A percentile compares a stretch with the other conserved stretches of the same genome.
Evolutionary conservation across 2,888 invertebrate genomes (phyloP).

Genomic region (Mongoloraphidia duomilia): DNA sequence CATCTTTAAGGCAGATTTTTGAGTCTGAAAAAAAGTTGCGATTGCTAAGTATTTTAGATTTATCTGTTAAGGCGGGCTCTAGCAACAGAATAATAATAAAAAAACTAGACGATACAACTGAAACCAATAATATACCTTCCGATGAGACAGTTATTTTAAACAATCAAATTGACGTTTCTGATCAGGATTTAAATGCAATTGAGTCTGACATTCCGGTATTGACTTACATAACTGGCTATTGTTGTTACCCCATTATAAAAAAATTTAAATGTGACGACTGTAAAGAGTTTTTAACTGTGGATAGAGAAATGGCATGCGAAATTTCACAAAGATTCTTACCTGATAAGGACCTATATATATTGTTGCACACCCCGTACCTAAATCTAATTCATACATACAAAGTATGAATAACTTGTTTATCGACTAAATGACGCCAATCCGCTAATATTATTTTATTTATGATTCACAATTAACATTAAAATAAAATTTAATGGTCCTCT

Average conservation of each 20-base stretch:
- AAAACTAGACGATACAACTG: background rate
- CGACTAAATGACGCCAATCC: too few species aligned
- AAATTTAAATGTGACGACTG: background rate
- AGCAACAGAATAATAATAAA: background rate
- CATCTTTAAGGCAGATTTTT: background rate
- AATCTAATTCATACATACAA: too few species aligned
- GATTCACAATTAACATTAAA: too few species aligned
- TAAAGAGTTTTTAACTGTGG: background rate
- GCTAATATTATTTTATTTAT: too few species aligned
- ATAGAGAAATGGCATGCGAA: background rate
- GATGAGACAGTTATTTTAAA: background rate
- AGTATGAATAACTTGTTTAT: too few species aligned
- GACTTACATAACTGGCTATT: background rate
- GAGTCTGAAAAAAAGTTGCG: background rate
- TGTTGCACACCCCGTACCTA: too few species aligned
- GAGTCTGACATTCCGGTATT: background rate
- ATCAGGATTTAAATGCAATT: too few species aligned
- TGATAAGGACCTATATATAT: too few species aligned
- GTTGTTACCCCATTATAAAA: background rate
- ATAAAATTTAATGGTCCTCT: too few species aligned
- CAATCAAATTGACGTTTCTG: too few species aligned
- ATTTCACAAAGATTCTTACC: too few species aligned
- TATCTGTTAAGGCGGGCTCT: background rate
- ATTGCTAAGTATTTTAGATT: background rate
- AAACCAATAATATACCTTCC: background rate